These are phyloP conservation scores for Semicossyphus pulcher DNA, from an alignment of 2,113 vertebrate species.

Conservation along the genomic window DNA sequence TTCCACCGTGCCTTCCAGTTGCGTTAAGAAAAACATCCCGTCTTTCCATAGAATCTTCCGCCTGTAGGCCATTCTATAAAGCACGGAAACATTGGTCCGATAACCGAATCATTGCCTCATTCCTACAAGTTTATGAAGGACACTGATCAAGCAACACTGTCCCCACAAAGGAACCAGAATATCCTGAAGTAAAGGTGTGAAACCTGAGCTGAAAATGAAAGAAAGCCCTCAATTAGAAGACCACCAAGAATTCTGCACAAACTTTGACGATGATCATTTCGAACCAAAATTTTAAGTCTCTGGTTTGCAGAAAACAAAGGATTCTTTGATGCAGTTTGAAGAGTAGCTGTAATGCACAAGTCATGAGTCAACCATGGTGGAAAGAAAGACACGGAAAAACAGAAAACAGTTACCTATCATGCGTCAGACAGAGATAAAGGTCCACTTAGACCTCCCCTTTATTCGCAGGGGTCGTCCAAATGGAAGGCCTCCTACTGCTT, in stretches of 20 bases:
- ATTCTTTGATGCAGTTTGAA: too few species aligned
- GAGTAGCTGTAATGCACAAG: too few species aligned
- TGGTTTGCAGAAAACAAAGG: too few species aligned
- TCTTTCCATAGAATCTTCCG: neutral
- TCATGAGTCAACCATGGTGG: too few species aligned
- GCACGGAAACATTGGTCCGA: neutral
- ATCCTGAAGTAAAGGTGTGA: neutral
- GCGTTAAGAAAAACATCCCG: neutral
- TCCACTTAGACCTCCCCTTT: constrained; percentile 10
- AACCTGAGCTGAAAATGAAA: neutral
- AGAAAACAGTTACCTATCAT: neutral
- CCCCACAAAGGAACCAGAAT: neutral
- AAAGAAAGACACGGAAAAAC: neutral
- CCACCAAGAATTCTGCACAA: too few species aligned
- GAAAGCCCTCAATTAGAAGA: neutral
- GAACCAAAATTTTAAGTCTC: too few species aligned
- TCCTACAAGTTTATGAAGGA: neutral
- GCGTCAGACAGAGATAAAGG: constrained; percentile 35
- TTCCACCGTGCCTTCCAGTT: neutral
- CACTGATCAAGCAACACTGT: neutral
- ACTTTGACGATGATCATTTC: too few species aligned
- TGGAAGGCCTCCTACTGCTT: constrained; percentile 31
- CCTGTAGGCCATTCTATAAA: neutral
- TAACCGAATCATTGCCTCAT: neutral
- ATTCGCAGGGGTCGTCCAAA: constrained; percentile 7